phyloP scores from a whole-genome alignment of 2,888 invertebrate species.

The Drosophila robusta region DNA sequence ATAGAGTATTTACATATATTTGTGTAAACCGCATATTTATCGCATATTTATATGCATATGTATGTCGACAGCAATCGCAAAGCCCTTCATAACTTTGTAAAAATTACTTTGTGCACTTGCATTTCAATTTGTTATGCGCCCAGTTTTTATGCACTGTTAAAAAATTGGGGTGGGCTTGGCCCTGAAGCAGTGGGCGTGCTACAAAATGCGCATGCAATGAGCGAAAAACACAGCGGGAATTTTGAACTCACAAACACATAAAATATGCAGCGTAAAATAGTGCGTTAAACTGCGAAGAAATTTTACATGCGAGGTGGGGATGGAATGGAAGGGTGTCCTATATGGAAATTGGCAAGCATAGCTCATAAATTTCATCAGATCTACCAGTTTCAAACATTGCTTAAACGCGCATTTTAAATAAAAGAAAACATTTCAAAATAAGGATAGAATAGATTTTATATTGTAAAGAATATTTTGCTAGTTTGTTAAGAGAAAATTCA shows the following conservation, averaged over 20 bases:
- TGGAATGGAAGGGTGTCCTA: neutral
- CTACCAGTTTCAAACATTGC: neutral
- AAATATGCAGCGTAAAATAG: constrained; percentile 54
- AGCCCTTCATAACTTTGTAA: constrained; percentile 58
- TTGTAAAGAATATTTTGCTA: too few species aligned
- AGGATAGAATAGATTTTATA: too few species aligned
- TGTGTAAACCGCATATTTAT: constrained; percentile 33
- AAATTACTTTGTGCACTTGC: constrained; percentile 69
- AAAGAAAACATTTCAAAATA: neutral
- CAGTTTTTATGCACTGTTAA: constrained; percentile 34
- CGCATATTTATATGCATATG: constrained; percentile 10
- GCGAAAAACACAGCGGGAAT: constrained; percentile 51
- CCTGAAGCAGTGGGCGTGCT: constrained; percentile 23
- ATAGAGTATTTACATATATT: constrained; percentile 4
- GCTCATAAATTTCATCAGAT: constrained; percentile 26
- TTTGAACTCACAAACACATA: constrained; percentile 28
- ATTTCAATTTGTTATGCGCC: constrained; percentile 62
- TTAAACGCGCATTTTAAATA: neutral
- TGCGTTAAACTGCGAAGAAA: constrained; percentile 45
- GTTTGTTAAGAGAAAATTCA: too few species aligned
- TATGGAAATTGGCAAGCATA: constrained; percentile 26
- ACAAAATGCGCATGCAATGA: constrained; percentile 70
- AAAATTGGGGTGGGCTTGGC: constrained; percentile 7
- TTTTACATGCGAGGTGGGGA: neutral
- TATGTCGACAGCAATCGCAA: constrained; percentile 33